Evolutionary conservation across 1,140 invertebrate genomes (phyloP), one percentile per base, ranked within the genome.

Genomic region (Drosophila ironensis): DNA sequence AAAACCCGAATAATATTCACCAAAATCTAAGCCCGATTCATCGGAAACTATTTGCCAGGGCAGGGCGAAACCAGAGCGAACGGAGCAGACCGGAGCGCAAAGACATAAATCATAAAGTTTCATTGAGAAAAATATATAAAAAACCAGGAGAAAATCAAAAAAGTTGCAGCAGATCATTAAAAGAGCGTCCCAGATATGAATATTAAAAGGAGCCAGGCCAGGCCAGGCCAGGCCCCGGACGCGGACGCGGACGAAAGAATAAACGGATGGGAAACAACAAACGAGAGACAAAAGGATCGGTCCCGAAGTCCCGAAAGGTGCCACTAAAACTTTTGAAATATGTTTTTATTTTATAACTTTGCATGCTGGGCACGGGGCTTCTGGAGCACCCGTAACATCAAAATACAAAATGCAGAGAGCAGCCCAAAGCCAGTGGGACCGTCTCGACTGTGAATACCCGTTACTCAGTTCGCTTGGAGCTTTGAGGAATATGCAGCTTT

Each of bases 241-340:
- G 1, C 27, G 19, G 7, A 24, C 41, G 30, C 30, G 11, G 19
- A 45, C 47, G n/a, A 57, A 33, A 19, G 37, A 59, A 42, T 37
- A 35, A 51, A 28, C 28, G 40, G 41, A 28, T 28, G 51, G 17
- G 46, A 37, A n/a, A 35, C 20, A 22, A 16, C 6, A 25, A 41
- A 44, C 14, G 28, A 53, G 44, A 37, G 35, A 64, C 51, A 61
- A 69, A 60, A 7, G 48, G 24, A 56, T 25, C 40, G 40, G 16
- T 2, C 16, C 9, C 16, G 46, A 51, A 42, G 53, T n/a, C 17
- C 47, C 48, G 67, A 72, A 77, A 87, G 82, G 73, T 87, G 77
- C 82, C 82, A 87, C 82, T 87, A 87, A 87, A 87, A 84, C 69
- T 82, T 87, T 87, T 87, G 84, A 87, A 87, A 87, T 78, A 87